Evolutionary conservation across 2,113 vertebrate species (phyloP), one percentile per base, ranked within the genome.

Genomic region (Coracopsis vasa): DNA sequence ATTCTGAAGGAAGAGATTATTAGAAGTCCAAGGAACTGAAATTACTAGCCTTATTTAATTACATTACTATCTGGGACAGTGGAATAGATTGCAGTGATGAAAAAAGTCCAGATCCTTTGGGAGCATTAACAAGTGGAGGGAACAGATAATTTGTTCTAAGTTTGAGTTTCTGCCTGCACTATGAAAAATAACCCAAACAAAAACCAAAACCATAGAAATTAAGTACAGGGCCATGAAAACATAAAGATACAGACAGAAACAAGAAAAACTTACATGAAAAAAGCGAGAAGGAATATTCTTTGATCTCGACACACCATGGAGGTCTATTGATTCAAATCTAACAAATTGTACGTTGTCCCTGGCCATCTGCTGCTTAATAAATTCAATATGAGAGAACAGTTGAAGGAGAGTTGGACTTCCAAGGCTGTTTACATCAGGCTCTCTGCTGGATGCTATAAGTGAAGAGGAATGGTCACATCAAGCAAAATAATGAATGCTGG

Each of bases 271-370:
- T 94, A 99, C 99, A 20, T 99, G 98, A 95, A 99, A 99, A 98
- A 99, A 99, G 23, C 98, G 98, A 95, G 99, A 99, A 39, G 99
- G 99, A 51, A 99, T 97, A 11, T 97, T 99, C 98, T 99, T 99
- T 88, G 99, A 99, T 94, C 99, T 98, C 84, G 99, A 99, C 62
- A 99, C 98, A 11, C 99, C 99, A 18, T 99, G 99, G 80, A 99
- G 98, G 90, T 99, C 99, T 54, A 98, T 96, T 69, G 99, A 99
- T 97, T 99, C 99, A 95, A 99, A 99, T 80, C 98, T 98, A 48
- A 99, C 98, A 94, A 99, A 99, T 91, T 97, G 98, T 93, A 99
- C 95, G 71, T 98, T 98, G 84, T 99, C 99, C 88, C 98, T 98
- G 80, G 98, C 97, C 92, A 99, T 99, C 96, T 98, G 98, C 94